phyloP scores from a whole-genome alignment of 2,113 vertebrate species.

The Furnarius figulus region DNA sequence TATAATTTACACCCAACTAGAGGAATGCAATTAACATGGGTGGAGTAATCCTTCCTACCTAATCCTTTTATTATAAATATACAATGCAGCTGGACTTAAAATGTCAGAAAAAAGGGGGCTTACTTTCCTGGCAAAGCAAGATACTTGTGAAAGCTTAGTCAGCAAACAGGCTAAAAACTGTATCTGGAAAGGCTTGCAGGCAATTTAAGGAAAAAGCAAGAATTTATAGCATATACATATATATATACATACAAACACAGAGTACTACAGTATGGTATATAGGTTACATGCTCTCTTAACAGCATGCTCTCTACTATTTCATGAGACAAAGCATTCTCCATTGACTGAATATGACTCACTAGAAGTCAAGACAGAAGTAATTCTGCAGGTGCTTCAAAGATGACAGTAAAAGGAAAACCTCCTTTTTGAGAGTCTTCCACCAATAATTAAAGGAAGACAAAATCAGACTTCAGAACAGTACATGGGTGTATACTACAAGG shows the following conservation, averaged over 20 bases:
- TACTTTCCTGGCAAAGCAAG: neutral
- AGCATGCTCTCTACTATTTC: neutral
- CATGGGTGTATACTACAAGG: neutral
- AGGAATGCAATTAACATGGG: constrained; percentile 47
- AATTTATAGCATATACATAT: neutral
- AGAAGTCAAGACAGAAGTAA: neutral
- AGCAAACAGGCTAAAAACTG: constrained; percentile 1
- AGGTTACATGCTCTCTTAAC: neutral
- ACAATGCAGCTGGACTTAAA: neutral
- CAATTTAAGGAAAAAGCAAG: neutral
- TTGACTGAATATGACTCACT: neutral
- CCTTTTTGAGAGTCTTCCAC: neutral
- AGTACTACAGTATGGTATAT: neutral
- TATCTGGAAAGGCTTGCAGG: neutral
- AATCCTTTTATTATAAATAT: constrained; percentile 51
- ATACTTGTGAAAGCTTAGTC: neutral
- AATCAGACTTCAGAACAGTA: neutral
- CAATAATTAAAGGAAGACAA: neutral
- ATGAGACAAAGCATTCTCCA: neutral
- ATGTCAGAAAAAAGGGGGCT: neutral
- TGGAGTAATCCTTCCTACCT: constrained; percentile 54
- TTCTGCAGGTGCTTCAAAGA: neutral
- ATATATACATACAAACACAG: neutral
- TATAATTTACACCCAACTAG: constrained; percentile 24
- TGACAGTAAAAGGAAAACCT: neutral